Base-by-base conservation (phyloP, 1,140 invertebrate genomes). In the Choristoneura fumiferana region DNA sequence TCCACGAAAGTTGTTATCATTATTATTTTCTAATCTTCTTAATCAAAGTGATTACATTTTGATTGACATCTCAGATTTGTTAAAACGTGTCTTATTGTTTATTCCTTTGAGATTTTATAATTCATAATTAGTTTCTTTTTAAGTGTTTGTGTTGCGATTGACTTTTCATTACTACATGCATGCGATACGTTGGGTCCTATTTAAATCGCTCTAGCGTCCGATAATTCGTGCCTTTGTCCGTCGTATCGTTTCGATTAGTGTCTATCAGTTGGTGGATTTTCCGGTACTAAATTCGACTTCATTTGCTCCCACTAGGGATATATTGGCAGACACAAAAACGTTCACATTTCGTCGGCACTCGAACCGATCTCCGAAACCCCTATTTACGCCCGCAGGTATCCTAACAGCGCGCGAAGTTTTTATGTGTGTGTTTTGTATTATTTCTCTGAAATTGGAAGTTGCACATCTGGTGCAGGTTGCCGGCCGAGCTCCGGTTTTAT, bases 381-480 rank as follows among this genome's bases (percentile, higher is more conserved):
- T 67, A 69, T 69, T 72, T 69, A 72, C 67, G 70, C 69, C 68
- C 69, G 58, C 67, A 75, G 67, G 70, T 75, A 73, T 62, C 63
- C 67, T 69, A 69, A 71, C 67, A 63, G 63, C 57, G 38, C 55
- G 55, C 64, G 62, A 70, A 62, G 63, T 63, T 71, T 73, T 73
- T 70, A 66, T 65, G 57, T 65, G 57, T 69, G 61, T 64, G 59
- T 72, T 71, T 76, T 73, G 68, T 82, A 75, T 79, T 79, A 78
- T 79, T 83, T 70, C 69, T 76, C 66, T 78, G 76, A 77, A 82
- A 82, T 78, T 74, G 73, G 71, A 76, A 62, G 71, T 68, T 69
- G 70, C 81, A 73, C 78, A 84, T 76, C 73, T 84, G 81, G 67
- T 75, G 73, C 76, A 73, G 61, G 64, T 52, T 56, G 58, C 40